Evolutionary conservation across 2,797 vertebrate genomes (phyloP).

Genomic region (Leptatherina wallacei): DNA sequence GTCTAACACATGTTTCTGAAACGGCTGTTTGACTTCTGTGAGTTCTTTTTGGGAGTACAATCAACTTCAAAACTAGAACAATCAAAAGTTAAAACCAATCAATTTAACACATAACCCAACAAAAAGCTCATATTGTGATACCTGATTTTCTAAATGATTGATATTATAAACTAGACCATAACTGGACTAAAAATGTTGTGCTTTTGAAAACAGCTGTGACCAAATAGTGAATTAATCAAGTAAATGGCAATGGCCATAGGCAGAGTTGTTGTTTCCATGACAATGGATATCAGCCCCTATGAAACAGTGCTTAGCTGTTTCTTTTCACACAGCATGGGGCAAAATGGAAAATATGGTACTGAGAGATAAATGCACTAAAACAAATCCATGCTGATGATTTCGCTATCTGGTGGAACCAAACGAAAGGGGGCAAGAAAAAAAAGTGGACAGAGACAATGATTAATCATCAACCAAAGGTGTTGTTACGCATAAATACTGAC

Average conservation of each 20-base stretch:
- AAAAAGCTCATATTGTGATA: conserved; percentile 16
- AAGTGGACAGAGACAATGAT: conserved; percentile 12
- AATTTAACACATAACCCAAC: not conserved
- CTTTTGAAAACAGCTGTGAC: conserved; percentile 48
- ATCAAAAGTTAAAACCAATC: conserved; percentile 19
- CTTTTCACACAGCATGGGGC: conserved; percentile 29
- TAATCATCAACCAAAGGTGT: conserved; percentile 35
- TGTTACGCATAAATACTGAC: conserved; percentile 49
- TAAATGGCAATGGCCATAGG: conserved; percentile 52
- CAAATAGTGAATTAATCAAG: conserved; percentile 67
- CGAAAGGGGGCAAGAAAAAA: conserved; percentile 16
- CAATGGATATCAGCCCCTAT: conserved; percentile 64
- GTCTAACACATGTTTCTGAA: conserved; percentile 32
- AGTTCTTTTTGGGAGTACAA: conserved; percentile 14
- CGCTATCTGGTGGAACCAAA: conserved; percentile 47
- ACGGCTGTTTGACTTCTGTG: conserved; percentile 31
- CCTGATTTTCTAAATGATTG: conserved; percentile 18
- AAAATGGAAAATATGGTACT: conserved; percentile 27
- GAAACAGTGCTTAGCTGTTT: conserved; percentile 43
- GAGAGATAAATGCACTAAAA: conserved; percentile 39
- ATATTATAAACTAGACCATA: conserved; percentile 25
- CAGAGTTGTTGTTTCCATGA: conserved; percentile 75
- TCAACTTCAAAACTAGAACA: conserved; percentile 7
- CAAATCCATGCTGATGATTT: conserved; percentile 42
- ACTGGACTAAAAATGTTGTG: conserved; percentile 27